Conservation (phyloP, 2,888 invertebrate species). For the Miltochrista miniata region DNA sequence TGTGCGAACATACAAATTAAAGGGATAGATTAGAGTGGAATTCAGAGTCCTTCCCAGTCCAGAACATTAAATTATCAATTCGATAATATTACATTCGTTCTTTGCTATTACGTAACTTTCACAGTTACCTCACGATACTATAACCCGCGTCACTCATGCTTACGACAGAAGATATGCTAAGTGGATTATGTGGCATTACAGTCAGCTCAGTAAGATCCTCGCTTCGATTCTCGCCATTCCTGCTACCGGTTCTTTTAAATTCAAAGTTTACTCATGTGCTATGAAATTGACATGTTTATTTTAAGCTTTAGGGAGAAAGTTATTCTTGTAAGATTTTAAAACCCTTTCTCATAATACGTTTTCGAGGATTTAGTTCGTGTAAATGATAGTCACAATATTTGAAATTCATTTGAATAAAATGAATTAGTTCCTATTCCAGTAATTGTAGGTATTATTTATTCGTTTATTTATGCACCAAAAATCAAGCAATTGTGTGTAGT, state of each 20-base stretch:
- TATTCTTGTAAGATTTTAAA: constrained; percentile 7
- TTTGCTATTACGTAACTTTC: constrained; percentile 24
- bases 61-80: background rate
- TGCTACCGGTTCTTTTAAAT: constrained; percentile 41
- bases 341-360: background rate
- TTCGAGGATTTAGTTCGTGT: background rate
- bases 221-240: constrained; percentile 34
- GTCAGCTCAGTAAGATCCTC: constrained; percentile 64
- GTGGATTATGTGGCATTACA: constrained; percentile 73
- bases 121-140: constrained; percentile 35
- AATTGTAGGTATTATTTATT: too few relatives aligned
- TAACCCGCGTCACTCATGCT: constrained; percentile 76
- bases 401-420: too few relatives aligned
- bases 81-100: constrained; percentile 9
- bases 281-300: constrained; percentile 37
- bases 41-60: too few relatives aligned
- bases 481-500: too few relatives aligned
- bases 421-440: background rate
- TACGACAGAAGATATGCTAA: constrained; percentile 65
- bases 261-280: constrained; percentile 32
- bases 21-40: too few relatives aligned
- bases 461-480: too few relatives aligned
- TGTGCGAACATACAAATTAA: too few relatives aligned
- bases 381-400: background rate
- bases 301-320: constrained; percentile 7